phyloP scores from a whole-genome alignment of 2,113 vertebrate genomes.

The Rhizomys pruinosus region DNA sequence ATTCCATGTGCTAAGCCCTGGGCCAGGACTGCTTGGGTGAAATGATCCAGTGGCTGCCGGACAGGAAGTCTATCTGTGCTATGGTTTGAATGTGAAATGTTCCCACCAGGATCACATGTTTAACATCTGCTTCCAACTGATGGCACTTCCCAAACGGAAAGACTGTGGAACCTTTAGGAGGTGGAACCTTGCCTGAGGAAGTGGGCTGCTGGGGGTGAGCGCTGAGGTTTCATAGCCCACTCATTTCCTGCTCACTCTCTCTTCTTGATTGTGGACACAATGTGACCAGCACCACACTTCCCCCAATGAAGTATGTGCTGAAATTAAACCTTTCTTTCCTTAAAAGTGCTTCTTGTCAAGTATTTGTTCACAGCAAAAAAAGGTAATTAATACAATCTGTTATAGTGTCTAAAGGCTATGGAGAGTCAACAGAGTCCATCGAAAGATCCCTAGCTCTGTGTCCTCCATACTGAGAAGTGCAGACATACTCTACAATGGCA shows the following conservation, averaged over 20 bases:
- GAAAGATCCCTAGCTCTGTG: not conserved
- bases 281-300: not conserved
- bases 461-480: rapidly evolving
- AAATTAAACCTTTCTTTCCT: not conserved
- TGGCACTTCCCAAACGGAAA: not conserved
- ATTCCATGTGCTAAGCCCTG: not conserved
- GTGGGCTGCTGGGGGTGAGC: not conserved
- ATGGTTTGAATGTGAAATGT: not conserved
- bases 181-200: not conserved
- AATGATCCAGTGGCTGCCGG: not conserved
- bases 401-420: not conserved
- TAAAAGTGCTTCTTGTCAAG: not conserved
- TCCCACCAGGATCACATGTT: not conserved
- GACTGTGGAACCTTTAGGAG: not conserved
- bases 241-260: not conserved
- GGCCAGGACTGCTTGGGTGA: not conserved
- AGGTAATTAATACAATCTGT: too few species aligned
- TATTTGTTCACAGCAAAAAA: not conserved
- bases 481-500: slow-evolving; percentile 95
- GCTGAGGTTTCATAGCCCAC: not conserved
- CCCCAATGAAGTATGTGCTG: not conserved
- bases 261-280: not conserved
- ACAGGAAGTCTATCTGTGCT: not conserved
- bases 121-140: not conserved
- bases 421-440: not conserved